These are phyloP conservation scores for Bombus cullumanus DNA, from an alignment of 1,140 invertebrate genomes.

Conservation along the genomic window DNA sequence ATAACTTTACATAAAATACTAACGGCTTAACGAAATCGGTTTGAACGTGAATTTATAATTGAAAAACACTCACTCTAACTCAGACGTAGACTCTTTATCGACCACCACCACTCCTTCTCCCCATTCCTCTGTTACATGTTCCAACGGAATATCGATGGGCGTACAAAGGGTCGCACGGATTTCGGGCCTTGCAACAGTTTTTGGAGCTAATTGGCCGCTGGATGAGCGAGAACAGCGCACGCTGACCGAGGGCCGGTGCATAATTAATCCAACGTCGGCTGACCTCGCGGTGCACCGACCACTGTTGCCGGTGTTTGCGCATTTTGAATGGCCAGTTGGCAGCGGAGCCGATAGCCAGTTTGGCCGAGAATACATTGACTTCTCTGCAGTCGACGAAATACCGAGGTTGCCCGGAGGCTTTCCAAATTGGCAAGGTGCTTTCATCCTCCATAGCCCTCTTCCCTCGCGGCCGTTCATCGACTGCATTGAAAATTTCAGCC, in stretches of 20 bases:
- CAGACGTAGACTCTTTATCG: not conserved
- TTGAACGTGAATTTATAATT: constrained; percentile 6
- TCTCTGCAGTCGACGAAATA: constrained; percentile 31
- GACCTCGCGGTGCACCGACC: constrained; percentile 68
- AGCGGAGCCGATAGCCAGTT: constrained; percentile 36
- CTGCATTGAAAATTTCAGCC: not conserved
- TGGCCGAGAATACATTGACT: constrained; percentile 37
- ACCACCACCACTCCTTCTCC: not conserved
- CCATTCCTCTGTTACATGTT: not conserved
- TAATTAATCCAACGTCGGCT: constrained; percentile 76
- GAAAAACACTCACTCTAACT: constrained; percentile 32
- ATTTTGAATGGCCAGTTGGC: constrained; percentile 57
- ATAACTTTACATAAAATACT: not conserved
- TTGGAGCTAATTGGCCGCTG: constrained; percentile 75
- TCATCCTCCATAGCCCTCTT: not conserved
- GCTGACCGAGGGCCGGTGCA: constrained; percentile 68
- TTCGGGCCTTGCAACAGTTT: constrained; percentile 70
- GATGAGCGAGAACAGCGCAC: constrained; percentile 56
- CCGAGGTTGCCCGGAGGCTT: not conserved
- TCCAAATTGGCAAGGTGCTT: constrained; percentile 31
- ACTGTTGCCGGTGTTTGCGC: constrained; percentile 52
- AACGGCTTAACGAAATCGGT: not conserved
- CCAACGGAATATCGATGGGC: not conserved
- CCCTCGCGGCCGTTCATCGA: not conserved
- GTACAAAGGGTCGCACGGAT: constrained; percentile 54